These are phyloP conservation scores for Gerris lacustris DNA, from an alignment of 2,888 invertebrate genomes.

Conservation along the genomic window DNA sequence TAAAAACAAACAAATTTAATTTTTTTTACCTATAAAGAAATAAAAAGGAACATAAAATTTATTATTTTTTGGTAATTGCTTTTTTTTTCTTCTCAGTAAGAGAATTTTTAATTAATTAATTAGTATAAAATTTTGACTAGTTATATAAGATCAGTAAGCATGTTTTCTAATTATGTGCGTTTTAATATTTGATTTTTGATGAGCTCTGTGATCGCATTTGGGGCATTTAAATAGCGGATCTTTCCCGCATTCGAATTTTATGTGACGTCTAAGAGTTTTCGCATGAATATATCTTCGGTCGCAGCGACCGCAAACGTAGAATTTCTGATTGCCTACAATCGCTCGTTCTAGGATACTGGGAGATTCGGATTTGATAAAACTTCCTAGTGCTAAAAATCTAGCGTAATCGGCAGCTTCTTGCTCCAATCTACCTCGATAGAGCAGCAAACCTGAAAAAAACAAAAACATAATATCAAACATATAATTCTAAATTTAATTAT, in stretches of 20 bases:
- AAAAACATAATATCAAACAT: not conserved
- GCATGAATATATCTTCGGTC: constrained; percentile 15
- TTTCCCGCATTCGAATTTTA: constrained; percentile 30
- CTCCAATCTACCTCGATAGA: not conserved
- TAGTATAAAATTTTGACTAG: no score
- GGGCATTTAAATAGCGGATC: constrained; percentile 33
- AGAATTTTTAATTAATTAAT: no score
- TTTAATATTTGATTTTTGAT: constrained; percentile 29
- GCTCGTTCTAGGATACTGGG: not conserved
- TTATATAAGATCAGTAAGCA: not conserved
- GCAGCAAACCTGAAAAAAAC: not conserved
- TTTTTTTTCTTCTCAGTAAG: no score
- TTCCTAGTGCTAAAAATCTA: not conserved
- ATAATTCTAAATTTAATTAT: no score
- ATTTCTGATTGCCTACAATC: not conserved
- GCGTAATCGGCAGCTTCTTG: not conserved
- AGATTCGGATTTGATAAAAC: not conserved
- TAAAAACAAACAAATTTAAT: no score
- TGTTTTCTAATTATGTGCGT: constrained; percentile 11
- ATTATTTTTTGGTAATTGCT: no score
- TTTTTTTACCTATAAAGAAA: no score
- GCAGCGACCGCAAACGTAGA: constrained; percentile 6
- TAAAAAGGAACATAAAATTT: no score
- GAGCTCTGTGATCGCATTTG: constrained; percentile 34
- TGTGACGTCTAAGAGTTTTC: constrained; percentile 16